phyloP scores from a whole-genome alignment of 2,888 invertebrate species.

The Drosophila neonasuta region DNA sequence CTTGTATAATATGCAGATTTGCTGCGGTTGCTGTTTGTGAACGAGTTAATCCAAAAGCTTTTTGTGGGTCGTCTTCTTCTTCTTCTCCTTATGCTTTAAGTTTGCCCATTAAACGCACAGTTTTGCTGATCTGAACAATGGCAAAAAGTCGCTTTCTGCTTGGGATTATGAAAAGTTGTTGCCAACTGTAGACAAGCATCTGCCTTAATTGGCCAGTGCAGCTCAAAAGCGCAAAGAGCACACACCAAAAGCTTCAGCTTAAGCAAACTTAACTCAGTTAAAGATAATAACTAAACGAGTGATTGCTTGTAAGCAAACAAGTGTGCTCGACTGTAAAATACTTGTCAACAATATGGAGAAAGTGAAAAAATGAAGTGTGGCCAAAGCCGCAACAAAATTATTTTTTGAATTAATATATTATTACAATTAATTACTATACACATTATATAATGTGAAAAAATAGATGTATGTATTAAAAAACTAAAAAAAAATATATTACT shows the following conservation, averaged over 20 bases:
- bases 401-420: no score
- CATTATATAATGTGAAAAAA: no score
- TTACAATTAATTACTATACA: no score
- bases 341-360: no score
- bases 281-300: neutral
- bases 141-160: conserved; percentile 22
- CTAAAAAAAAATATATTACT: no score
- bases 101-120: conserved; percentile 36
- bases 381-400: no score
- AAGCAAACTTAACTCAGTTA: conserved; percentile 1
- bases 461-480: no score
- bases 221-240: neutral
- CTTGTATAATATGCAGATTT: conserved; percentile 63
- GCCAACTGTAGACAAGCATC: conserved; percentile 11
- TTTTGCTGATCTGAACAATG: conserved; percentile 55
- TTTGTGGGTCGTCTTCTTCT: neutral
- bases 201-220: conserved; percentile 31
- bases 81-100: conserved; percentile 29
- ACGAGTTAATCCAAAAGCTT: conserved; percentile 49
- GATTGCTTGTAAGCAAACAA: neutral
- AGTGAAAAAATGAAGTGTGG: no score
- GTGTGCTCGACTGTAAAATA: neutral
- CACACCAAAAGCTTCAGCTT: neutral
- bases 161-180: conserved; percentile 37
- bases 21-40: conserved; percentile 48